A percentile compares a stretch with the other conserved stretches of the same genome.
Conservation (phyloP, 2,888 invertebrate genomes). For the Syrista parreyssii region DNA sequence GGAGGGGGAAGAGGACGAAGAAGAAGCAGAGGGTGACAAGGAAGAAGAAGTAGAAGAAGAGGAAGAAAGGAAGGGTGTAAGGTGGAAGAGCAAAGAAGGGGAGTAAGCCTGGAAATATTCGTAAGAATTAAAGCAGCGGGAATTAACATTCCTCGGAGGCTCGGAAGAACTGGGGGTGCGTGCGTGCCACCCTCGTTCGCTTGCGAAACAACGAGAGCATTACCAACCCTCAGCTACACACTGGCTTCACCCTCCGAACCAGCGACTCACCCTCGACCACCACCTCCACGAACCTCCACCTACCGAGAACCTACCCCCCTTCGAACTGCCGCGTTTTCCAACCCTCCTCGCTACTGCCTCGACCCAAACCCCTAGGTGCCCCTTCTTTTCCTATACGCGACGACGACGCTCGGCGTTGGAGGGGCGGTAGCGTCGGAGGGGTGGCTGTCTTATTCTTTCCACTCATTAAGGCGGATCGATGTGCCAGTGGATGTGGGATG, state of each 20-base stretch:
- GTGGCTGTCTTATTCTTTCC: constrained; percentile 65
- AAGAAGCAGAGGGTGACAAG: neutral
- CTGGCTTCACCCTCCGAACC: constrained; percentile 3
- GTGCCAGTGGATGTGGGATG: constrained; percentile 57
- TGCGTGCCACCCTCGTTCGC: constrained; percentile 57
- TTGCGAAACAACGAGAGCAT: constrained; percentile 62
- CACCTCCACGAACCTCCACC: constrained; percentile 23
- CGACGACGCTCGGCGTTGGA: constrained; percentile 32
- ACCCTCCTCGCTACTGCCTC: constrained; percentile 23
- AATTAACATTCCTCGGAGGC: constrained; percentile 64
- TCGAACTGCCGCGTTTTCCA: constrained; percentile 27
- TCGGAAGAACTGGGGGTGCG: constrained; percentile 39
- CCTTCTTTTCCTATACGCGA: constrained; percentile 54
- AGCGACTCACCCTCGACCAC: constrained; percentile 35
- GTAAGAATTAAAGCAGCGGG: constrained; percentile 66
- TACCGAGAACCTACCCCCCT: constrained; percentile 12
- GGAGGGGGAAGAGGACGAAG: neutral
- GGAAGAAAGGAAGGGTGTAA: constrained; percentile 26
- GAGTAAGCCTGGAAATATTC: constrained; percentile 56
- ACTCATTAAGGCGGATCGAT: constrained; percentile 67
- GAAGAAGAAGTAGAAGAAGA: neutral
- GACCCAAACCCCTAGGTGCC: constrained; percentile 32
- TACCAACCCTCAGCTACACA: constrained; percentile 47
- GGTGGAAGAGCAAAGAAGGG: neutral
- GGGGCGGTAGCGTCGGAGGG: constrained; percentile 47